These are phyloP conservation scores for Diarsia rubi DNA, from an alignment of 2,888 invertebrate genomes.

Conservation along the genomic window DNA sequence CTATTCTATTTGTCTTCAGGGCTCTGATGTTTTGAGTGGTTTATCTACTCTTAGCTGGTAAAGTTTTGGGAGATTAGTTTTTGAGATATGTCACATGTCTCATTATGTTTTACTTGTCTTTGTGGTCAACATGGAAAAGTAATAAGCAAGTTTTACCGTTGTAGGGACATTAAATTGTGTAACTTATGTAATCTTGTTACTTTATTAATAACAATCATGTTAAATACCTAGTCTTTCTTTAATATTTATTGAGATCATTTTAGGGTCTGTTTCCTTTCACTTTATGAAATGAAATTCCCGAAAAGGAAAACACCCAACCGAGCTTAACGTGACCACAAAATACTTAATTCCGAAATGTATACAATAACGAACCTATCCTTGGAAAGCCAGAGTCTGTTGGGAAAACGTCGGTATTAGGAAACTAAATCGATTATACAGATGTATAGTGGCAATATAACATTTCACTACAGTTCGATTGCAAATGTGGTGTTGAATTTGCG, in stretches of 20 bases:
- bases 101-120: neutral
- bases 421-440: constrained; percentile 18
- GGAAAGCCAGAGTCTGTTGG: constrained; percentile 22
- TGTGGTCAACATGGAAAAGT: neutral
- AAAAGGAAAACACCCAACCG: constrained; percentile 32
- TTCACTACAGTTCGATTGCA: constrained; percentile 49
- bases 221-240: constrained; percentile 14
- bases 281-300: constrained; percentile 43
- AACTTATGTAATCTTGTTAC: neutral
- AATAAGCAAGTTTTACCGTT: neutral
- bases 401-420: constrained; percentile 25
- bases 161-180: neutral
- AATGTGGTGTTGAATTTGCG: constrained; percentile 61
- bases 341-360: constrained; percentile 28
- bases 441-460: constrained; percentile 53
- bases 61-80: constrained; percentile 1
- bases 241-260: constrained; percentile 22
- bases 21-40: constrained; percentile 8
- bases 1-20: constrained; percentile 31
- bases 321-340: constrained; percentile 39
- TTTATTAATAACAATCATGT: constrained; percentile 23
- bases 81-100: neutral
- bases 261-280: constrained; percentile 20
- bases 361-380: constrained; percentile 6
- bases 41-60: neutral